phyloP scores from a whole-genome alignment of 1,140 invertebrate species.

The Coptotermes formosanus region DNA sequence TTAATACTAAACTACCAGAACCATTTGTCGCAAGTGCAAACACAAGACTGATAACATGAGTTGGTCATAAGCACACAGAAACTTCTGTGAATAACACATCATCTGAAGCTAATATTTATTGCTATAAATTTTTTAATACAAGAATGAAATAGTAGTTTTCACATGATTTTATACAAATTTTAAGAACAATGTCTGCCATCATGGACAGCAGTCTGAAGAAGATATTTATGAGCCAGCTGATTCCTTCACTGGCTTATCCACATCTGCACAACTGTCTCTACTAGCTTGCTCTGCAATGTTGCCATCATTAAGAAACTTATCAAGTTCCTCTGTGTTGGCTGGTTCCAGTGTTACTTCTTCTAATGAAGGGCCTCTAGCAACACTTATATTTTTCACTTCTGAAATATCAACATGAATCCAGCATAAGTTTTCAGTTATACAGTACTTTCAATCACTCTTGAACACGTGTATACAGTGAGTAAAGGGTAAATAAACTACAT shows the following conservation, averaged over 20 bases:
- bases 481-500: not conserved
- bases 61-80: no score
- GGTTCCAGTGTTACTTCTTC: slow-evolving; percentile 32
- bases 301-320: slow-evolving; percentile 28
- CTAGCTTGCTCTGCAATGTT: not conserved
- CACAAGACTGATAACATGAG: no score
- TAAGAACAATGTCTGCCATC: no score
- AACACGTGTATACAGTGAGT: no score
- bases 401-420: not conserved
- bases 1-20: no score
- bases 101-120: not conserved
- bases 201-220: no score
- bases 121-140: not conserved
- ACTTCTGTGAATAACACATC: not conserved
- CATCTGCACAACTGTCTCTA: not conserved
- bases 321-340: slow-evolving; percentile 21
- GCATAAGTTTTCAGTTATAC: not conserved
- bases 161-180: not conserved
- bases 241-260: not conserved
- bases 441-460: not conserved
- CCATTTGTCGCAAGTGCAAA: no score
- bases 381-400: not conserved
- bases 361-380: not conserved
- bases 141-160: not conserved
- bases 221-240: no score